These are phyloP conservation scores for Diaperis boleti DNA, from an alignment of 2,888 invertebrate species.

Conservation along the genomic window DNA sequence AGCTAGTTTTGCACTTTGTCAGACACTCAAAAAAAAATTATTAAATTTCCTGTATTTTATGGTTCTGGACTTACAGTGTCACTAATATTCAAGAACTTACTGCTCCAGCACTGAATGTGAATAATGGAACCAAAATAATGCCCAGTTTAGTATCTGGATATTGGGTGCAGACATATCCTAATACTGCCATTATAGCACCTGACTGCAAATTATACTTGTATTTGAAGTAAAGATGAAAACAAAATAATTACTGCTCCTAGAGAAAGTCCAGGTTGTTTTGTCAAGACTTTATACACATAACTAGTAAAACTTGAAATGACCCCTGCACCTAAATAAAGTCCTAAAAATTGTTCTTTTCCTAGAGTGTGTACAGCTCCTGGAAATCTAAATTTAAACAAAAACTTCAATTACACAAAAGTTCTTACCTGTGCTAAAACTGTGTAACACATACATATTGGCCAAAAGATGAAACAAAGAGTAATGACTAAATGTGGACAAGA, in stretches of 20 bases:
- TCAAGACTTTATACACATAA: constrained; percentile 81
- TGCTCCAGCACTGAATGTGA: constrained; percentile 87
- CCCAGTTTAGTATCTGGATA: constrained; percentile 90
- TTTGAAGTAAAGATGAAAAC: constrained; percentile 25
- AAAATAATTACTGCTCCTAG: constrained; percentile 87
- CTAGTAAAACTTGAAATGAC: constrained; percentile 89
- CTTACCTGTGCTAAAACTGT: constrained; percentile 79
- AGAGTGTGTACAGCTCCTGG: constrained; percentile 77
- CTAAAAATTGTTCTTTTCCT: constrained; percentile 93
- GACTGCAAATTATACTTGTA: constrained; percentile 73
- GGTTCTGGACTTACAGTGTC: too few species aligned
- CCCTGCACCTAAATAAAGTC: constrained; percentile 89
- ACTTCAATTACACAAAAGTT: too few species aligned
- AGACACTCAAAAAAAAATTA: too few species aligned
- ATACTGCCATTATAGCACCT: constrained; percentile 92
- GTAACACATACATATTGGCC: constrained; percentile 96
- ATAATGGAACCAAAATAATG: constrained; percentile 90
- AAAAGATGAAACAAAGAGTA: constrained; percentile 87
- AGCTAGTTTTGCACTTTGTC: too few species aligned
- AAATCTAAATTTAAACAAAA: too few species aligned
- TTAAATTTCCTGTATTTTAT: too few species aligned
- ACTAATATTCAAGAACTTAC: constrained; percentile 71
- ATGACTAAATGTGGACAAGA: constrained; percentile 96
- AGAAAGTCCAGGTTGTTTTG: constrained; percentile 80
- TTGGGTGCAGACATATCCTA: constrained; percentile 88